These are phyloP conservation scores for Mionectes olivaceus DNA, from an alignment of 2,797 vertebrate genomes.

Conservation along the genomic window DNA sequence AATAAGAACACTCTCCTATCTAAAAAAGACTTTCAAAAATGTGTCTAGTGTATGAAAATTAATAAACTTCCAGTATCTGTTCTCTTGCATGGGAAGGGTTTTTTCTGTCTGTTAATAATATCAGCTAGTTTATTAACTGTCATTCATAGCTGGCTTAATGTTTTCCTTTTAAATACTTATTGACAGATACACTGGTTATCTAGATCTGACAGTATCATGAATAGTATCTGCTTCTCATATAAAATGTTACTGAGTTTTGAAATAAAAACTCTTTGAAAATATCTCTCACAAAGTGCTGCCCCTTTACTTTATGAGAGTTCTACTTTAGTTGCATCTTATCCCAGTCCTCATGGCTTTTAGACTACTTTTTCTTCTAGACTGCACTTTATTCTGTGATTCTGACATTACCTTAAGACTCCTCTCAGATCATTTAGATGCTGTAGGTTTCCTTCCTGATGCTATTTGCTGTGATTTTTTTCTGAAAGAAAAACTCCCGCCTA, in stretches of 20 bases:
- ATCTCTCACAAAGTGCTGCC: not conserved
- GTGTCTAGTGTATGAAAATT: not conserved
- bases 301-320: not conserved
- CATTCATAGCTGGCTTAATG: not conserved
- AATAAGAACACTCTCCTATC: not conserved
- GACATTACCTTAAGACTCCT: not conserved
- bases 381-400: not conserved
- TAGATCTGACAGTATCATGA: not conserved
- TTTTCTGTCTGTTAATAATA: not conserved
- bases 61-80: not conserved
- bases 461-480: not conserved
- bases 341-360: not conserved
- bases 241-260: not conserved
- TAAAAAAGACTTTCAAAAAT: not conserved
- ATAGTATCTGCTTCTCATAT: not conserved
- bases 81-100: not conserved
- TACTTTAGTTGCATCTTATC: not conserved
- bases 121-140: not conserved
- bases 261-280: not conserved
- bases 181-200: not conserved
- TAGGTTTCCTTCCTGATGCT: not conserved
- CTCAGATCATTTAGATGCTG: not conserved
- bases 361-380: not conserved
- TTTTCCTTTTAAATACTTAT: constrained; percentile 6
- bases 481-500: not conserved